Base-by-base conservation (phyloP, 2,888 invertebrate genomes). In the Ochropleura leucogaster region DNA sequence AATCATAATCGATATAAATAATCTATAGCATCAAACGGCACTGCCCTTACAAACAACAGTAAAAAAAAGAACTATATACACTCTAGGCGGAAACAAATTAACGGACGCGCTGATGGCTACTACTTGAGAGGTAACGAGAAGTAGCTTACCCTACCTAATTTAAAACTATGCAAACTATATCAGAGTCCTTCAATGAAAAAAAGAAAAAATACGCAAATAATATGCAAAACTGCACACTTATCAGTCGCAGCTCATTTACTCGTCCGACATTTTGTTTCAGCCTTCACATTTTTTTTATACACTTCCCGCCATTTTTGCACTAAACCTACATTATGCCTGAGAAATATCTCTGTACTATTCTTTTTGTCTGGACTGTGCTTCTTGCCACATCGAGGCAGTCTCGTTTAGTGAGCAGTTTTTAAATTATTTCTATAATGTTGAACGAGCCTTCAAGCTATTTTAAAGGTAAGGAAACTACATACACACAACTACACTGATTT, bases 301-400 rank as follows among this genome's bases (percentile, higher is more conserved):
- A 68, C 46, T 64, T 72, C 68, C 64, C 76, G 76, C 80, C 59
- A 42, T 80, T 69, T 59, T 74, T 20, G 53, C 47, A 20, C 63
- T 71, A 76, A 64, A 40, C 4, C 76, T 80, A 80, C 10, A 18
- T 55, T 70, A 60, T 79, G 59, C 80, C 76, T 59, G 80, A 80
- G 76, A 76, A 76, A 80, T 18, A 79, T 75, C 79, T 79, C 79
- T 79, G 53, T 79, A 79, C 79, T 46, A 57, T 69, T 67, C 63
- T 55, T 70, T 70, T 79, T 14, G 16, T 20, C 49, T 76, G 79
- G 71, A 80, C 76, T 76, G 64, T 53, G 67, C 51, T 53, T 75
- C 16, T 47, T 44, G 12, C 16, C 49, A 46, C 30, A 55, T 51
- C 30, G 4, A 79, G 46, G 62, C n/a, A 55, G 46, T 66, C 74